phyloP scores from a whole-genome alignment of 2,888 invertebrate species.

The Hipparchia sbordonii region DNA sequence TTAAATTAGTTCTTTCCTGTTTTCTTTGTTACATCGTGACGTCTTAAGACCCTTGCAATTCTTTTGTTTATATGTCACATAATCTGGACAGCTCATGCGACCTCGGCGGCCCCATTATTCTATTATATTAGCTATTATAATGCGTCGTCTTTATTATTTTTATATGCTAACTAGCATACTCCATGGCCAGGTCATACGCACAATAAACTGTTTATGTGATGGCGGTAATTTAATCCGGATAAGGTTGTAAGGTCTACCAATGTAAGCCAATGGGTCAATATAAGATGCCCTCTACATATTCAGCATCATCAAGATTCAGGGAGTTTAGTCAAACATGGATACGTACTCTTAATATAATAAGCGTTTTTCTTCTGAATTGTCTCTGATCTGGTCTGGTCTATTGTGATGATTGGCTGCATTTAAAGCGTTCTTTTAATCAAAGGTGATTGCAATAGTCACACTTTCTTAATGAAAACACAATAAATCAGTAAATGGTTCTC shows the following conservation, averaged over 20 bases:
- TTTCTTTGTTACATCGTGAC: slow-evolving; percentile 4
- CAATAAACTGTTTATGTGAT: slow-evolving; percentile 14
- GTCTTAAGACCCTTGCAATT: slow-evolving; percentile 31
- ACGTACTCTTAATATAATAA: not conserved
- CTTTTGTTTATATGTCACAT: slow-evolving; percentile 33
- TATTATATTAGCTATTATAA: slow-evolving; percentile 20
- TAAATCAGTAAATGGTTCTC: not conserved
- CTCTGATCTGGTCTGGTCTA: no score
- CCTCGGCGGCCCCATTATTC: slow-evolving; percentile 22
- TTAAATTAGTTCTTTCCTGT: slow-evolving; percentile 11
- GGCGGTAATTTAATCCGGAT: not conserved
- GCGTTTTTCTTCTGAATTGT: no score
- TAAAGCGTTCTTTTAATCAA: no score
- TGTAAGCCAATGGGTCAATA: not conserved
- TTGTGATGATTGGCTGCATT: no score
- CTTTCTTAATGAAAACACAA: not conserved
- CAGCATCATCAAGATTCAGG: not conserved
- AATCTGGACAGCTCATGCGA: slow-evolving; percentile 22
- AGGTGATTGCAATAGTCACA: no score
- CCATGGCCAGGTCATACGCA: slow-evolving; percentile 21
- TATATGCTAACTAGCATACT: slow-evolving; percentile 18
- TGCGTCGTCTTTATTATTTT: slow-evolving; percentile 19
- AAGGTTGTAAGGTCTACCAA: not conserved
- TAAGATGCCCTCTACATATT: not conserved
- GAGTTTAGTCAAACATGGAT: not conserved